Evolutionary conservation across 2,797 vertebrate species (phyloP), one percentile per base, ranked within the genome.

Genomic region (Microctenopoma lineatum): DNA sequence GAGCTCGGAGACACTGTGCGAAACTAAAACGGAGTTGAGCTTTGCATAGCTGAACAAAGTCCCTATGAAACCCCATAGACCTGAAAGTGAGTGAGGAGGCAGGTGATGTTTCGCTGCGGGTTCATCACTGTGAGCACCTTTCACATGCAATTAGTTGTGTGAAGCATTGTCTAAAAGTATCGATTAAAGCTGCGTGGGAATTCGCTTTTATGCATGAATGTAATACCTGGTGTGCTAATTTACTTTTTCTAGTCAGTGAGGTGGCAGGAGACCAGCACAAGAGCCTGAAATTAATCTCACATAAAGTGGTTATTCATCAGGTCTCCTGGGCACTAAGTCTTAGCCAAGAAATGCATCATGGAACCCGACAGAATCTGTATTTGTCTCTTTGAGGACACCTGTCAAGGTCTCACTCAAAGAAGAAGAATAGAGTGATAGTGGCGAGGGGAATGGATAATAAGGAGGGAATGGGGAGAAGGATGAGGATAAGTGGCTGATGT

Each of bases 351-450:
- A 48, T 41, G 66, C 34, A 67, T 68, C 47, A 59, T 54, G 18
- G 57, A 26, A 73, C 38, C n/a, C 14, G 14, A 50, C 39, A 67
- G 48, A 58, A 65, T 67, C 41, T 27, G 45, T 64, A 67, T 80
- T 50, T 2, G 59, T 82, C 50, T 66, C 59, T 48, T 18, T 21
- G 59, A 81, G 18, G 50, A 79, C 67, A 70, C 59, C 65, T 72
- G 71, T 73, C 79, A 80, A 51, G 54, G 52, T 63, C 74, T 66
- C 34, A 42, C 39, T 75, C 61, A 59, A 70, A 77, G 41, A 13
- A 56, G 58, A 72, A 25, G 55, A 32, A 70, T 27, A 2, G 13
- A 5, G 27, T 64, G 77, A 69, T 64, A 34, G 41, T 1, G 14
- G 47, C 46, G 15, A 62, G 34, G 56, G 51, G 50, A 55, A 59